These are phyloP conservation scores for Staurois parvus DNA, from an alignment of 2,797 vertebrate species.

Conservation along the genomic window DNA sequence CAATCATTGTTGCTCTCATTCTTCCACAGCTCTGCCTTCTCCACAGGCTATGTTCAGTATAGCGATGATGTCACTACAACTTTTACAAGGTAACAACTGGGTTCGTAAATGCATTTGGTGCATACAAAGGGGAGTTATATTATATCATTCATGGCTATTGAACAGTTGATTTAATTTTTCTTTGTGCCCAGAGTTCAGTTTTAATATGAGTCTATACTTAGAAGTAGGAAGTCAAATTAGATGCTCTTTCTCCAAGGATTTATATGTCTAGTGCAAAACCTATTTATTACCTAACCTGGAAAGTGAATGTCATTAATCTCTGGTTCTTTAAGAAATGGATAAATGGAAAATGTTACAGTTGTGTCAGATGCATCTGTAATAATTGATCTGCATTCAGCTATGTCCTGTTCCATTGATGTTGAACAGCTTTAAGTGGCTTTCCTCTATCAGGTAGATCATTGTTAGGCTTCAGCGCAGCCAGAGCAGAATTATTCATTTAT, in stretches of 20 bases:
- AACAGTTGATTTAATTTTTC: no score
- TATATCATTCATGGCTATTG: no score
- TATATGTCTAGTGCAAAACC: constrained; percentile 10
- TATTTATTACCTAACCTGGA: constrained; percentile 16
- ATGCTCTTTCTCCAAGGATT: not conserved
- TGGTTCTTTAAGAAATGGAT: constrained; percentile 16
- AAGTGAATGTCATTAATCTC: constrained; percentile 33
- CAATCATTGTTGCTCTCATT: no score
- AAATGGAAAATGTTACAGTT: constrained; percentile 42
- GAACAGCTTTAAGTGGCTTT: constrained; percentile 38
- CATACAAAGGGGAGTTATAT: no score
- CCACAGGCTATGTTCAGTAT: no score
- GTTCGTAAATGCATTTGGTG: no score
- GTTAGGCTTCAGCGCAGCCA: not conserved
- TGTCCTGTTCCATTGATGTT: constrained; percentile 33
- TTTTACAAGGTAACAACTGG: no score
- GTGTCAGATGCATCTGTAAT: constrained; percentile 40
- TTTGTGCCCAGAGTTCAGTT: no score
- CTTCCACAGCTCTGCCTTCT: no score
- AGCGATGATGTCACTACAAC: no score
- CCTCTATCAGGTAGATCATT: constrained; percentile 36
- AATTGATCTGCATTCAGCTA: constrained; percentile 46
- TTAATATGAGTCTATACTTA: not conserved
- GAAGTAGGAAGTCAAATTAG: not conserved
- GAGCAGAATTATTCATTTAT: constrained; percentile 24